Evolutionary conservation across 1,140 invertebrate genomes (phyloP), one percentile per base, ranked within the genome.

Genomic region (Penaeus vannamei): DNA sequence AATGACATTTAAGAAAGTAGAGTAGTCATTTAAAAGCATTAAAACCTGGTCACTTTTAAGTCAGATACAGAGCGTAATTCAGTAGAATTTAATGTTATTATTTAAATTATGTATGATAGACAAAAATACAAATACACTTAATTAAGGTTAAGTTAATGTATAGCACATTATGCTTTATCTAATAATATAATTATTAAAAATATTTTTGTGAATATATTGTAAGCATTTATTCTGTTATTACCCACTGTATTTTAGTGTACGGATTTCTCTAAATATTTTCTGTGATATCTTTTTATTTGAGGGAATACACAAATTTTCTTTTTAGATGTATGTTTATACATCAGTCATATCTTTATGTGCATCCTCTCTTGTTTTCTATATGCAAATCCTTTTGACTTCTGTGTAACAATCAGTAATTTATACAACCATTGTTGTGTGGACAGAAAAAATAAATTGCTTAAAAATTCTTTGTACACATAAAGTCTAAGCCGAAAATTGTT

Each of bases 81-180:
- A 29, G 32, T 80, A 86, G 60, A 42, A 23, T 62, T 61, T 88
- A 42, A 77, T 76, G 64, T 62, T 86, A 79, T 86, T 77, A 64
- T 88, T 87, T 88, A 19, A 59, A 88, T 84, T 83, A 36, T 84
- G 76, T 88, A 72, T 77, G 81, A 36, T 82, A 88, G 66, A n/a
- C 42, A 46, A 87, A 69, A 66, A 26, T 53, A 59, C 87, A 88
- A 84, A 76, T 88, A 88, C 66, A 88, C 87, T 88, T 88, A 88
- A 88, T 88, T 88, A 88, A 72, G 53, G 53, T 62, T 88, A 88
- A 88, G 87, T 84, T 88, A 66, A 53, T 80, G 76, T 87, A 87
- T 81, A 87, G 59, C 85, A 87, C 77, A 46, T 85, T 72, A 53
- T 64, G 36, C 83, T 62, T n/a, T 85, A 80, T 88, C 81, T 84